Conservation (phyloP, 2,888 invertebrate species). For the Lissonota sp. region DNA sequence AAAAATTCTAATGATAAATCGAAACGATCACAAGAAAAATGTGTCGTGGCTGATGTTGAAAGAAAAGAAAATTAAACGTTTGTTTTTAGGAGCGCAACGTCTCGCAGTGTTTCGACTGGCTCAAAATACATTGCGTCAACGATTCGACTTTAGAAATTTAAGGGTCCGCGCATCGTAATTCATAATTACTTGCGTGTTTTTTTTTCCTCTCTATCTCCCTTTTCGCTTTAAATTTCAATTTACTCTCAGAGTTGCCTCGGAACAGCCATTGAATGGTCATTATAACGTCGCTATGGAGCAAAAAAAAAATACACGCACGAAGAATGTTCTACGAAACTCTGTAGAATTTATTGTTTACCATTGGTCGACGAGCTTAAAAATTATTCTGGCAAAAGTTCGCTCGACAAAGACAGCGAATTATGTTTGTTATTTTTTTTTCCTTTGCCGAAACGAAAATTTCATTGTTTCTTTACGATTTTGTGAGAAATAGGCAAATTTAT, state of each 20-base stretch:
- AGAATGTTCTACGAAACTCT: conserved; percentile 21
- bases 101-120: conserved; percentile 74
- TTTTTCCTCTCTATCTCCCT: neutral
- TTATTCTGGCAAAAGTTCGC: conserved; percentile 24
- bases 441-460: conserved; percentile 32
- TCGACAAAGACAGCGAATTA: conserved; percentile 25
- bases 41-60: conserved; percentile 11
- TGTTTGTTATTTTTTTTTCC: conserved; percentile 31
- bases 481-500: conserved; percentile 41
- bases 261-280: conserved; percentile 28
- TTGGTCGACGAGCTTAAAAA: conserved; percentile 18
- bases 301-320: neutral
- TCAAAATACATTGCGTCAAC: conserved; percentile 71
- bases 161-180: conserved; percentile 31
- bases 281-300: neutral
- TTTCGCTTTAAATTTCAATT: conserved; percentile 13
- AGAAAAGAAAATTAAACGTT: conserved; percentile 46
- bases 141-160: conserved; percentile 53
- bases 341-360: conserved; percentile 47
- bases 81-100: conserved; percentile 71
- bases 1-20: neutral
- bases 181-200: conserved; percentile 24
- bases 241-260: neutral
- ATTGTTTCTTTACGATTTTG: conserved; percentile 48
- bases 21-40: conserved; percentile 10